Conservation (phyloP, 1,140 invertebrate genomes). For the Gonioctena quinquepunctata region DNA sequence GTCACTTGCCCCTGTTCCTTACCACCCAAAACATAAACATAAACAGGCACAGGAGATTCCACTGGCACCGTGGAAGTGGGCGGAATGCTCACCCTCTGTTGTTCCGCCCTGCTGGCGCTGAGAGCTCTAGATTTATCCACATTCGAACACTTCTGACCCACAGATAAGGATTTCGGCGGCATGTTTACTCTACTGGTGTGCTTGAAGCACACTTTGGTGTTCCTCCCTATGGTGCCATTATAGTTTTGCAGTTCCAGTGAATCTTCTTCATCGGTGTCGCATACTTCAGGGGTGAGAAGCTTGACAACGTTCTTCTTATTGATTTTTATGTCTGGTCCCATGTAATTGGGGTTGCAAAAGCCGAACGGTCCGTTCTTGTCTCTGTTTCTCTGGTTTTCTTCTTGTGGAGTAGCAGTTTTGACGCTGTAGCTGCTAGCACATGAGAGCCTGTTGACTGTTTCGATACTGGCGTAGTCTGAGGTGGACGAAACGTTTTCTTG, state of each 20-base stretch:
- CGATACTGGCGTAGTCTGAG: slow-evolving; percentile 78
- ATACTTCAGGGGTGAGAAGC: slow-evolving; percentile 7
- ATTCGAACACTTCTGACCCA: slow-evolving; percentile 38
- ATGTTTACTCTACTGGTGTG: slow-evolving; percentile 35
- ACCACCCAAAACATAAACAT: slow-evolving; percentile 68
- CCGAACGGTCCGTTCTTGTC: slow-evolving; percentile 60
- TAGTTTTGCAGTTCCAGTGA: slow-evolving; percentile 47
- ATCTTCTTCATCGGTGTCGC: not conserved
- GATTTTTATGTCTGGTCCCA: slow-evolving; percentile 64
- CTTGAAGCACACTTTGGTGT: slow-evolving; percentile 47
- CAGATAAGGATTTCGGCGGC: slow-evolving; percentile 54
- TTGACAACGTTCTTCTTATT: slow-evolving; percentile 47
- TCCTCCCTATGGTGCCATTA: slow-evolving; percentile 42
- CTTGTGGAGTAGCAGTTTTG: slow-evolving; percentile 50
- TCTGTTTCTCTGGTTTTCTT: slow-evolving; percentile 47
- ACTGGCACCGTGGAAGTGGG: slow-evolving; percentile 39
- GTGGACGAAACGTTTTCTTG: slow-evolving; percentile 69
- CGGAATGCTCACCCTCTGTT: slow-evolving; percentile 35
- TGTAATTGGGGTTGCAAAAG: slow-evolving; percentile 76
- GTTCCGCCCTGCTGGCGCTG: slow-evolving; percentile 52
- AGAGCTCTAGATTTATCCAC: slow-evolving; percentile 46
- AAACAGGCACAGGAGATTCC: slow-evolving; percentile 60
- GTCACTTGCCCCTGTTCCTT: slow-evolving; percentile 71
- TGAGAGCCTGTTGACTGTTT: slow-evolving; percentile 63
- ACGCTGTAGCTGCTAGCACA: slow-evolving; percentile 59